phyloP scores from a whole-genome alignment of 2,888 invertebrate genomes.

The Shargacucullia verbasci region DNA sequence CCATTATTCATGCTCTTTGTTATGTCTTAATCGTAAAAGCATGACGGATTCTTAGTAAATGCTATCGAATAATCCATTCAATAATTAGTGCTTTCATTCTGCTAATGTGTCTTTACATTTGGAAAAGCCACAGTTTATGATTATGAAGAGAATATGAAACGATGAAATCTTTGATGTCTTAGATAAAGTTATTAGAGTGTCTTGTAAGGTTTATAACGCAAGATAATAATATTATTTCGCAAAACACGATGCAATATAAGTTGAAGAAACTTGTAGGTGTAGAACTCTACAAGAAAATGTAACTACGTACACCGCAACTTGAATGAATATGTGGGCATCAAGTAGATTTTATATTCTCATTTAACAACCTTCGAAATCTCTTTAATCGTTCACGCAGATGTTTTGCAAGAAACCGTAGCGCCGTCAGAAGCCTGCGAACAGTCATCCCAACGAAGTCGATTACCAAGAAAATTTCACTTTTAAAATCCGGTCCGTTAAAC shows the following conservation, averaged over 20 bases:
- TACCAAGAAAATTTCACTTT: slow-evolving; percentile 56
- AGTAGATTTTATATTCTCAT: slow-evolving; percentile 15
- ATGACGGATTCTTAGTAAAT: slow-evolving; percentile 10
- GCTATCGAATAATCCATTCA: neutral
- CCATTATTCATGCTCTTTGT: slow-evolving; percentile 32
- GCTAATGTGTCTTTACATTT: neutral
- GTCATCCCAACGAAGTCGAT: slow-evolving; percentile 10
- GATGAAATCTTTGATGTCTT: slow-evolving; percentile 3
- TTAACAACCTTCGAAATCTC: slow-evolving; percentile 32
- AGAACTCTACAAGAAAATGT: slow-evolving; percentile 14
- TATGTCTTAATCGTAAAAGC: slow-evolving; percentile 23
- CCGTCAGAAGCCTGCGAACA: slow-evolving; percentile 33
- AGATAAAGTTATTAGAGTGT: slow-evolving; percentile 1
- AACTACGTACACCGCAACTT: slow-evolving; percentile 8
- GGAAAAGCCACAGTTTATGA: neutral
- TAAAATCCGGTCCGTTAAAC: slow-evolving; percentile 51
- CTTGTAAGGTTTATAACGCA: neutral
- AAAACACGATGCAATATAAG: slow-evolving; percentile 3
- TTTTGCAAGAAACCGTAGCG: slow-evolving; percentile 38
- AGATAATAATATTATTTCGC: neutral
- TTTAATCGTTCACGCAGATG: slow-evolving; percentile 52
- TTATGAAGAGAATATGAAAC: neutral
- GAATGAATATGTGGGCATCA: slow-evolving; percentile 9
- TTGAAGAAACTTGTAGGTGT: neutral
- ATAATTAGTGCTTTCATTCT: neutral